These are phyloP conservation scores for Calliopsis andreniformis DNA, from an alignment of 1,140 invertebrate species.

Conservation along the genomic window DNA sequence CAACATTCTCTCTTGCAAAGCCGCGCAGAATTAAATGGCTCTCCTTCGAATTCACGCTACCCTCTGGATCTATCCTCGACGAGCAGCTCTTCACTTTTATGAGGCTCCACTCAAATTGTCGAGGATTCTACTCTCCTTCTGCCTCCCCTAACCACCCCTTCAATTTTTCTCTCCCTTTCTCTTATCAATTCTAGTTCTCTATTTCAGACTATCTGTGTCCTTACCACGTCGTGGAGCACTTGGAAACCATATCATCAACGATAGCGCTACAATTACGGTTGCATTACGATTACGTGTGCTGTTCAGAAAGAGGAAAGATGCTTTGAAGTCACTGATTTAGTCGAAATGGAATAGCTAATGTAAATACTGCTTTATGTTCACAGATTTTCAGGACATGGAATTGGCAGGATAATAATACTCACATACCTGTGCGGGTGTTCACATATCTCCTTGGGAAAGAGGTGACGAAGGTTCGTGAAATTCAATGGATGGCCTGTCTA, in stretches of 20 bases:
- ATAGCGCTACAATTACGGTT: slow-evolving; percentile 3
- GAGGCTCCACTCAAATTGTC: slow-evolving; percentile 41
- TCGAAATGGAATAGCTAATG: too few species aligned
- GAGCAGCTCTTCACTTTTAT: slow-evolving; percentile 55
- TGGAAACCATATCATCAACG: slow-evolving; percentile 18
- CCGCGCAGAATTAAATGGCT: slow-evolving; percentile 21
- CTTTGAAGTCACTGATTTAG: too few species aligned
- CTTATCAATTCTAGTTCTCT: too few species aligned
- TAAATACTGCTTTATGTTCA: neutral
- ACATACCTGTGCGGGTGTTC: slow-evolving; percentile 95
- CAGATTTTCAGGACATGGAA: slow-evolving; percentile 93
- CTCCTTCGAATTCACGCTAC: slow-evolving; percentile 27
- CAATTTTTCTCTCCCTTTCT: slow-evolving; percentile 9
- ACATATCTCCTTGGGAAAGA: slow-evolving; percentile 98
- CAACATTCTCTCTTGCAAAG: neutral
- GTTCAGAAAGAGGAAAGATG: neutral
- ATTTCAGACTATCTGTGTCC: too few species aligned
- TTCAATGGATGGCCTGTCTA: slow-evolving; percentile 97
- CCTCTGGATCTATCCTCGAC: slow-evolving; percentile 15
- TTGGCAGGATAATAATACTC: slow-evolving; percentile 84
- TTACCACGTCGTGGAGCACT: neutral
- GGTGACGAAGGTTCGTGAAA: slow-evolving; percentile 94
- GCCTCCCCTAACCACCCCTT: neutral
- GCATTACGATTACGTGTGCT: slow-evolving; percentile 3
- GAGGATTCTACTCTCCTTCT: slow-evolving; percentile 23